Conservation (phyloP, 2,113 vertebrate genomes). For the Upupa epops region DNA sequence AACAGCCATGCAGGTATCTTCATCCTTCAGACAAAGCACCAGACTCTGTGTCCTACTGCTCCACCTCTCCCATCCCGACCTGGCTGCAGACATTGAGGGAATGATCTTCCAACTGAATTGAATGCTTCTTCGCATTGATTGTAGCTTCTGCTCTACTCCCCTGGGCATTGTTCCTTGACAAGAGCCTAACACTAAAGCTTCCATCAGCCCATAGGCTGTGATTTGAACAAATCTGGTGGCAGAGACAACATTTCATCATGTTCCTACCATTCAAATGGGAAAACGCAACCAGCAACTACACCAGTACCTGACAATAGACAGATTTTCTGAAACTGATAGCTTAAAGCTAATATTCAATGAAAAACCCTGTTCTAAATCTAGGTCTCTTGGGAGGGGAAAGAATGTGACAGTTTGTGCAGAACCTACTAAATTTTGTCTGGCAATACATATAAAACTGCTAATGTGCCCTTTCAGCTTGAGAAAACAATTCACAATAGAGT, state of each 20-base stretch:
- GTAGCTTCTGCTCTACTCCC: not conserved
- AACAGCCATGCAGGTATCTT: not conserved
- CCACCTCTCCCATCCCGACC: not conserved
- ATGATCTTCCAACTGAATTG: too few species aligned
- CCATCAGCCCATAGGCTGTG: not conserved
- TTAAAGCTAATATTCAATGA: conserved; percentile 1
- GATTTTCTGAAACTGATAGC: not conserved
- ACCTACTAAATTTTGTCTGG: not conserved
- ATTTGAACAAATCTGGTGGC: not conserved
- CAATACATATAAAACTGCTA: not conserved
- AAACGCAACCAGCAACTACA: not conserved
- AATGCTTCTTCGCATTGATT: not conserved
- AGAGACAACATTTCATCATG: not conserved
- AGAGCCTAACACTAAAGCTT: not conserved
- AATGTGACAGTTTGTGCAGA: not conserved
- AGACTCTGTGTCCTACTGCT: not conserved
- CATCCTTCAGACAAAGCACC: not conserved
- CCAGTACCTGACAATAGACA: not conserved
- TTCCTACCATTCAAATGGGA: not conserved
- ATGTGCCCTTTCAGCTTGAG: not conserved
- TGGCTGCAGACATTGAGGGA: not conserved
- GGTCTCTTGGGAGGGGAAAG: not conserved
- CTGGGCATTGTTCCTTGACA: not conserved
- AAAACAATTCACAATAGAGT: not conserved
- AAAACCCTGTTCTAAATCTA: not conserved